These are phyloP conservation scores for Latrodectus hesperus DNA, from an alignment of 2,888 invertebrate species.

Conservation along the genomic window DNA sequence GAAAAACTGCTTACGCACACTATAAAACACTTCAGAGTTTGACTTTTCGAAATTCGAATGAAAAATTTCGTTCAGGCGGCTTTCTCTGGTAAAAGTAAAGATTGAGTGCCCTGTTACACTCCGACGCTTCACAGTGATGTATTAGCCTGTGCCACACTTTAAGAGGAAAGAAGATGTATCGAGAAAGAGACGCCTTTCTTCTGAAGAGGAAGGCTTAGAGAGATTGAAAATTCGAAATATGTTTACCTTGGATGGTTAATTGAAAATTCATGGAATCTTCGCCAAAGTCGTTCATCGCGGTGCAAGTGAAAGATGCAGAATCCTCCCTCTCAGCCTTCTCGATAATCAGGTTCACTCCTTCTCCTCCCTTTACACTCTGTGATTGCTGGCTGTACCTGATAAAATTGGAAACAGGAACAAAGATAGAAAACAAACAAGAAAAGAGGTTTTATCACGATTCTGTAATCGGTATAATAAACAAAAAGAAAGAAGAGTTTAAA, in stretches of 20 bases:
- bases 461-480: too few relatives aligned
- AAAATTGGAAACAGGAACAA: conserved; percentile 8
- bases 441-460: too few relatives aligned
- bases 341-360: conserved; percentile 58
- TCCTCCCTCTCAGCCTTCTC: conserved; percentile 65
- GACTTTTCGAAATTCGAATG: background rate
- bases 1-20: too few relatives aligned
- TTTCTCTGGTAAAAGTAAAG: conserved; percentile 9
- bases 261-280: conserved; percentile 68
- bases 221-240: conserved; percentile 10
- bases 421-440: too few relatives aligned
- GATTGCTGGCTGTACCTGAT: conserved; percentile 50
- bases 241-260: conserved; percentile 70
- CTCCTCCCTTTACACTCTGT: conserved; percentile 28
- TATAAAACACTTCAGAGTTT: too few relatives aligned
- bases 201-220: background rate
- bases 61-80: conserved; percentile 1
- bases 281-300: conserved; percentile 67
- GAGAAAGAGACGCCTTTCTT: conserved; percentile 36
- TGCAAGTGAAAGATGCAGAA: conserved; percentile 68
- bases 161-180: background rate
- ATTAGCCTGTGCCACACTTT: conserved; percentile 24
- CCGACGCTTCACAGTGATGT: conserved; percentile 8
- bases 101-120: conserved; percentile 20
- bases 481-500: too few relatives aligned